Conservation (phyloP, 2,113 vertebrate genomes). For the Myotis davidii region DNA sequence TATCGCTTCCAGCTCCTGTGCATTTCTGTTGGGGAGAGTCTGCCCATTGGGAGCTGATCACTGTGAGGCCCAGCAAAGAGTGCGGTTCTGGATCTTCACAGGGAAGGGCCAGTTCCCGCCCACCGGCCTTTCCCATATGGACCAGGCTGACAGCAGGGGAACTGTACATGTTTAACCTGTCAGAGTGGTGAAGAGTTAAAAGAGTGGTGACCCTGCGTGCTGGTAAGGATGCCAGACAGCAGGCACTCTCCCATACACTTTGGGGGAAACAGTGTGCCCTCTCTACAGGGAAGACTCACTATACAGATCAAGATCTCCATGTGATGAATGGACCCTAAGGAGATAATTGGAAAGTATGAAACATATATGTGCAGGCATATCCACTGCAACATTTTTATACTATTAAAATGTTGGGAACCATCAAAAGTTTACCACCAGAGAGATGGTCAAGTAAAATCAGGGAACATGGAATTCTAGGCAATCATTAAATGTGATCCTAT, state of each 20-base stretch:
- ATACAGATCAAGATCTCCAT: neutral
- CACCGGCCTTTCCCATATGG: neutral
- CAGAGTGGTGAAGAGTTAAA: neutral
- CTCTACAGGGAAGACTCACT: neutral
- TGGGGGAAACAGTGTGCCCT: neutral
- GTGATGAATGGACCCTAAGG: neutral
- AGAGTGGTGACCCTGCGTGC: neutral
- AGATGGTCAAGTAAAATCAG: neutral
- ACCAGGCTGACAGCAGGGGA: neutral
- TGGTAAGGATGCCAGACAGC: neutral
- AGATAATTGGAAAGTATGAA: neutral
- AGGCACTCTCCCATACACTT: neutral
- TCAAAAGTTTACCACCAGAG: neutral
- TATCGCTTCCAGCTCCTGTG: neutral
- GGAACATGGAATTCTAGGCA: neutral
- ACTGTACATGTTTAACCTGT: neutral
- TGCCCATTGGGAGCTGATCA: neutral
- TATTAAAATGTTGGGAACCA: neutral
- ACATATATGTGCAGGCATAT: neutral
- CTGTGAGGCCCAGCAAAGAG: neutral
- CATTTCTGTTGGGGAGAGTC: neutral
- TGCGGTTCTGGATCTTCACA: neutral
- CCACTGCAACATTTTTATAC: neutral
- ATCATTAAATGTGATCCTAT: neutral
- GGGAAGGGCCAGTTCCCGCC: neutral